Evolutionary conservation across 2,888 invertebrate genomes (phyloP), one percentile per base, ranked within the genome.

Genomic region (Clivina fossor): DNA sequence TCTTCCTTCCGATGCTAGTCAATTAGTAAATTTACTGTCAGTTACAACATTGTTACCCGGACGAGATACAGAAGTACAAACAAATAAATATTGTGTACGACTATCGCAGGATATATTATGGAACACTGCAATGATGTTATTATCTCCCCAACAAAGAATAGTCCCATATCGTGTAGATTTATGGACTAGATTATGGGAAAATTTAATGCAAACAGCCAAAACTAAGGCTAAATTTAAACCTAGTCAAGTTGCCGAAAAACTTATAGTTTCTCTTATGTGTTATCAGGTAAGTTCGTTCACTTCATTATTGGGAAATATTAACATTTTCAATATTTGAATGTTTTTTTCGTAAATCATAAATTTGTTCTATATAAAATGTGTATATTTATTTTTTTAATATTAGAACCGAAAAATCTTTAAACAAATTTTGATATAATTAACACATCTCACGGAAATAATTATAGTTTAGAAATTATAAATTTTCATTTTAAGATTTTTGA

Each of bases 161-260:
- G 82, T 86, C n/a, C 90, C 90, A 55, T 90, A 89, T 72, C 79
- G 85, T 46, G 83, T 84, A 60, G 91, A 92, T 72, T 81, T 88
- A 65, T 92, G 91, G 91, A 90, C 89, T 32, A 80, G 85, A 59
- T 74, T 91, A 62, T 91, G 90, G 89, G 85, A 84, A 63, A 81
- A 84, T 59, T 78, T 88, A 24, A 78, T 79, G 44, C 80, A 80
- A 65, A 75, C 79, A 33, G 80, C 78, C 11, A 81, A 81, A 63
- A 81, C 80, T 44, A 78, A 77, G 60, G 81, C 76, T 9, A 80
- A 84, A 51, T 86, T 89, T 64, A 79, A 77, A 51, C 84, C 87
- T 1, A 79, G 78, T 40, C 83, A 83, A 66, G 89, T 90, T 20
- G 82, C 84, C 0, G 90, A 89, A 63, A 89, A 91, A 66, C 76